phyloP scores from a whole-genome alignment of 2,888 invertebrate species.

The Steinernema hermaphroditum region DNA sequence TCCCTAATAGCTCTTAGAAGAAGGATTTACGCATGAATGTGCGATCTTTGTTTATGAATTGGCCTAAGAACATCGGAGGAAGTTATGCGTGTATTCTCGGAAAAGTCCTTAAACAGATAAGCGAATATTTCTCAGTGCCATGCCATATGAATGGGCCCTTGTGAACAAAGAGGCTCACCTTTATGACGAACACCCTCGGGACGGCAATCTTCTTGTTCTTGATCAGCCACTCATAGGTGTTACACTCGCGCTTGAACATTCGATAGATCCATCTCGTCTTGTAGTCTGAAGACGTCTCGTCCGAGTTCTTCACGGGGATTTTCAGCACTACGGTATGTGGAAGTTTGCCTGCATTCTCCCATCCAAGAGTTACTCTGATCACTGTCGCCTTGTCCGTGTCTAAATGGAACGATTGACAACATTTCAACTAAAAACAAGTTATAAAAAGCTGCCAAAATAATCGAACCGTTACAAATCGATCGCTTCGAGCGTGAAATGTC shows the following conservation, averaged over 20 bases:
- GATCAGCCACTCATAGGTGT: slow-evolving; percentile 61
- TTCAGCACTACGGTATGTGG: slow-evolving; percentile 59
- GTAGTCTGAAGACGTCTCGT: slow-evolving; percentile 46
- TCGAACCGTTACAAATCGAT: too few relatives aligned
- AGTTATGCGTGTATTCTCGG: too few relatives aligned
- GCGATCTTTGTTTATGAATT: too few relatives aligned
- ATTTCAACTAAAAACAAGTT: too few relatives aligned
- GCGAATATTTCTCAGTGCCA: too few relatives aligned
- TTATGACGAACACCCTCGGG: slow-evolving; percentile 58
- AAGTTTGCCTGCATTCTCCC: slow-evolving; percentile 54
- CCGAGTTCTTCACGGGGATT: slow-evolving; percentile 51
- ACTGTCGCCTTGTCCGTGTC: slow-evolving; percentile 56
- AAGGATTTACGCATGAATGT: too few relatives aligned
- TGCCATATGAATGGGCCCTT: too few relatives aligned
- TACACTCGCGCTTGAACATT: slow-evolving; percentile 60
- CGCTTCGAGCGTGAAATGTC: too few relatives aligned
- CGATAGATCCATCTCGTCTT: slow-evolving; percentile 49
- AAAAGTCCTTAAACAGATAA: too few relatives aligned
- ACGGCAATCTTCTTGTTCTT: slow-evolving; percentile 52
- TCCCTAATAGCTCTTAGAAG: too few relatives aligned
- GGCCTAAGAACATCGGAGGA: too few relatives aligned
- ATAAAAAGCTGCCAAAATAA: too few relatives aligned
- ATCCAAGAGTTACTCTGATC: slow-evolving; percentile 59
- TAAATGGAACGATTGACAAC: slow-evolving; percentile 21
- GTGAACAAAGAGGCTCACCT: slow-evolving; percentile 36